These are phyloP conservation scores for Torymus aiolomorphi DNA, from an alignment of 2,888 invertebrate species.

Conservation along the genomic window DNA sequence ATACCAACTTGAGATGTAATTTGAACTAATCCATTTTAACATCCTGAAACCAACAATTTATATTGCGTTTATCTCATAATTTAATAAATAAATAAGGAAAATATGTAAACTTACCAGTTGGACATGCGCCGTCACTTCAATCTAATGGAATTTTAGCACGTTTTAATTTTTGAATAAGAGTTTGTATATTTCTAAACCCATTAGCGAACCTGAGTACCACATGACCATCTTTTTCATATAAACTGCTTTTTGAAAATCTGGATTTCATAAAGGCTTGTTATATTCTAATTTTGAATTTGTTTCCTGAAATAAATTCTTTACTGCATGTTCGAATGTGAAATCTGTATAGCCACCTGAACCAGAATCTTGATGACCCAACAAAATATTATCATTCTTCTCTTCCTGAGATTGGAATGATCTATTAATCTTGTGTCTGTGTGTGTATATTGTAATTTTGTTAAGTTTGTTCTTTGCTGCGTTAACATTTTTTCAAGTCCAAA, in stretches of 20 bases:
- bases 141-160: slow-evolving; percentile 91
- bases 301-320: slow-evolving; percentile 84
- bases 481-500: slow-evolving; percentile 96
- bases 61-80: slow-evolving; percentile 13
- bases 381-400: slow-evolving; percentile 60
- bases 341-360: slow-evolving; percentile 97
- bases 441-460: slow-evolving; percentile 78
- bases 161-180: slow-evolving; percentile 96
- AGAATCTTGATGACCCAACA: slow-evolving; percentile 82
- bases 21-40: slow-evolving; percentile 98
- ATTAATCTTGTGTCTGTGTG: slow-evolving; percentile 81
- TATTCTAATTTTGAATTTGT: slow-evolving; percentile 80
- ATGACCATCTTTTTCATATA: slow-evolving; percentile 85
- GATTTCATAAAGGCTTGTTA: slow-evolving; percentile 87
- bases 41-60: slow-evolving; percentile 80
- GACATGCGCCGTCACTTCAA: slow-evolving; percentile 99
- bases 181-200: slow-evolving; percentile 98
- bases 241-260: slow-evolving; percentile 91
- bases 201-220: slow-evolving; percentile 89
- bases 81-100: slow-evolving; percentile 33
- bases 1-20: slow-evolving; percentile 82
- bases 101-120: slow-evolving; percentile 84
- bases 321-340: slow-evolving; percentile 88
- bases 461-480: slow-evolving; percentile 77
- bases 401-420: slow-evolving; percentile 80